Evolutionary conservation across 2,113 vertebrate genomes (phyloP), one percentile per base, ranked within the genome.

Genomic region (Okapia johnstoni): DNA sequence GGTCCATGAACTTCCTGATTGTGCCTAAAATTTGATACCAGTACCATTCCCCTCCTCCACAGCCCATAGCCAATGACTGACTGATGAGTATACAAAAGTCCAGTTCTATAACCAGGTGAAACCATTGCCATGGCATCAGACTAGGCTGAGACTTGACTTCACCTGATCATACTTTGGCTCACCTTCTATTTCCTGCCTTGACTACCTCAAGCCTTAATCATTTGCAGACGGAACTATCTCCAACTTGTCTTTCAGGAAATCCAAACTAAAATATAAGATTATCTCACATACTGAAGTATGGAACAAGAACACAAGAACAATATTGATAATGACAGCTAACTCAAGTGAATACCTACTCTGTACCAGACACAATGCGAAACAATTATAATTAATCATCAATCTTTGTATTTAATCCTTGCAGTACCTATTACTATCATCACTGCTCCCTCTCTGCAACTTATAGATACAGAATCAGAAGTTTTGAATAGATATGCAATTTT

Each of bases 41-140:
- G 4, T 17, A 58, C 2, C 12, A 12, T 58, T 12, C 4, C 1
- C 21, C 16, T 4, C 0, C 14, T 77, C 14, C 36, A 40, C 5
- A 55, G 4, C 21, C 17, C 7, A 43, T 3, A 86, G 84, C 17
- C 48, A 61, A 12, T 25, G 33, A 16, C 4, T 8, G 21, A 40
- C 16, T 28, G 33, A 6, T 5, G 8, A 28, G 1, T 28, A 5
- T 52, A 33, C 4, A 21, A 23, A 93, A 90, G 23, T 19, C 23
- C 54, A 60, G 16, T 11, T n/a, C 52, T 21, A 15, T 36, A 54
- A 54, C 5, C 12, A 66, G 5, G 6, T 50, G 15, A 76, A 76
- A 26, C 21, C 66, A 12, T 3, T 40, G 21, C 13, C 1, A 11
- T n/a, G 16, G 13, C 5, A 52, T 89, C 16, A 73, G n/a, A 25